Conservation (phyloP, 2,888 invertebrate genomes). For the Tyria jacobaeae region DNA sequence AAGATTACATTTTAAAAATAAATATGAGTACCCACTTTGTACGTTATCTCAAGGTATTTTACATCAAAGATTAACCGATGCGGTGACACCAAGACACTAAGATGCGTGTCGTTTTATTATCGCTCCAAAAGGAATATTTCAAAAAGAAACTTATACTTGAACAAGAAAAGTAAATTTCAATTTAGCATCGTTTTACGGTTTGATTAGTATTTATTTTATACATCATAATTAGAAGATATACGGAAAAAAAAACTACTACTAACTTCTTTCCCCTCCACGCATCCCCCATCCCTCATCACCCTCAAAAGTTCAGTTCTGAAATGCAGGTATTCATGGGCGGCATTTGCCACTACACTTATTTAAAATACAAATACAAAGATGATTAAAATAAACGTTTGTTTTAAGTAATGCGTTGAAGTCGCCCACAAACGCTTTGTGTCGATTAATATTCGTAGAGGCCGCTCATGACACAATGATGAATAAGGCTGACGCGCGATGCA, state of each 20-base stretch:
- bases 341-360: too few relatives aligned
- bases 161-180: too few relatives aligned
- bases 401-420: slow-evolving; percentile 32
- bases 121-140: neutral
- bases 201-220: too few relatives aligned
- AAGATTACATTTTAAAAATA: neutral
- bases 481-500: slow-evolving; percentile 28
- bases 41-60: neutral
- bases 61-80: neutral
- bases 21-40: neutral
- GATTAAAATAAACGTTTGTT: slow-evolving; percentile 48
- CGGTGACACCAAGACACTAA: neutral
- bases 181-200: neutral
- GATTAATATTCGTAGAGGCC: slow-evolving; percentile 36
- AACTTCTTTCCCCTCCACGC: too few relatives aligned
- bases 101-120: neutral
- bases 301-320: too few relatives aligned
- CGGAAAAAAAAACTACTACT: neutral
- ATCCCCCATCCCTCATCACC: too few relatives aligned
- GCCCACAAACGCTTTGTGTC: slow-evolving; percentile 26
- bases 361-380: slow-evolving; percentile 34
- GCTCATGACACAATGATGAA: slow-evolving; percentile 28
- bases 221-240: neutral
- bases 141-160: too few relatives aligned
- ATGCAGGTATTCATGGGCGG: too few relatives aligned